Evolutionary conservation across 2,797 vertebrate genomes (phyloP).

Genomic region (Falco rusticolus): DNA sequence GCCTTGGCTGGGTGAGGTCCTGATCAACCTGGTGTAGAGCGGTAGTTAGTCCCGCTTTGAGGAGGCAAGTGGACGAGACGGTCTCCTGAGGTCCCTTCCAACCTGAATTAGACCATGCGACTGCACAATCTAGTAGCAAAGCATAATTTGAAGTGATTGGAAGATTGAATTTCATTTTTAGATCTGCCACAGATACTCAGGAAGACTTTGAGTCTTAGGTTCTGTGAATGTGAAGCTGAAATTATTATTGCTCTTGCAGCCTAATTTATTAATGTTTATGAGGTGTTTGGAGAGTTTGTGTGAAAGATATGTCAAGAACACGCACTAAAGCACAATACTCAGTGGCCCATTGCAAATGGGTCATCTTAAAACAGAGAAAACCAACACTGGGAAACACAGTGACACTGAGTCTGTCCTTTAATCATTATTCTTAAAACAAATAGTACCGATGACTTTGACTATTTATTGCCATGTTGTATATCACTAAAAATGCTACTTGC

Average conservation of each 20-base stretch:
- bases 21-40: not conserved
- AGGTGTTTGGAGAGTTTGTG: not conserved
- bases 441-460: not conserved
- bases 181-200: not conserved
- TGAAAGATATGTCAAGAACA: not conserved
- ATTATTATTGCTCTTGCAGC: not conserved
- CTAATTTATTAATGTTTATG: slow-evolving; percentile 13
- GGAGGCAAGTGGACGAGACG: fast-evolving
- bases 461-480: not conserved
- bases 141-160: not conserved
- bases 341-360: not conserved
- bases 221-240: slow-evolving; percentile 1
- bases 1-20: not conserved
- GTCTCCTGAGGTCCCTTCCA: not conserved
- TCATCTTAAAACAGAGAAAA: not conserved
- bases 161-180: slow-evolving; percentile 7
- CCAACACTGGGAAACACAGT: not conserved
- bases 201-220: not conserved
- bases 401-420: not conserved
- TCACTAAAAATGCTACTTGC: not conserved
- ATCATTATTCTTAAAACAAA: not conserved
- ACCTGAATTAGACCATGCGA: not conserved
- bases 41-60: not conserved
- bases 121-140: not conserved
- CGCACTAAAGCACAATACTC: not conserved